Base-by-base conservation (phyloP, 2,888 invertebrate species). In the Drosophila hamatofila region DNA sequence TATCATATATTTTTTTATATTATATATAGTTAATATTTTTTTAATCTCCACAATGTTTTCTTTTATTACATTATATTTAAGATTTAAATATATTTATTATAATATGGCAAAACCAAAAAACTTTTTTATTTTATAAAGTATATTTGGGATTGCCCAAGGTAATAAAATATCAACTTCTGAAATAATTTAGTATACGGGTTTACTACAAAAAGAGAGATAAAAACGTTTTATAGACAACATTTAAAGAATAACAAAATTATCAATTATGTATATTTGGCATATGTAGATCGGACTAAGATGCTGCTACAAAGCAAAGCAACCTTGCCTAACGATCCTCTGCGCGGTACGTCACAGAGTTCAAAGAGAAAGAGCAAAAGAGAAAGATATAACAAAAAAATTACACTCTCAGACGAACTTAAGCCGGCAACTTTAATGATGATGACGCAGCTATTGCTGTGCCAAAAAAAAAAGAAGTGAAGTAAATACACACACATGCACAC, bases 371-470 rank as follows among this genome's bases (percentile, higher is more conserved):
- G 23, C 27, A 18, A 54, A n/a, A 23, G 18, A 35, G 25, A 30
- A 30, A 18, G 18, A 25, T 12, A 27, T 27, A 46, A 0, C 2
- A n/a, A 4, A 18, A 56, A 14, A 51, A 18, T 2, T 16, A 54
- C 14, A 39, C 39, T 56, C 55, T 63, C 54, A 69, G 75, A 73
- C 73, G 63, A 37, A 49, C 44, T 41, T 46, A 77, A 71, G 69
- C 78, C 78, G 81, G 79, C 62, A 75, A 78, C 76, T 83, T 83
- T 76, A 82, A 81, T 87, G 76, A 82, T 83, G 87, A 86, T 82
- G 87, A 78, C 76, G 82, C 84, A 68, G 76, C 73, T 62, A 81
- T 85, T 67, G 56, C 33, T 57, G 54, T 55, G 84, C 79, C 81
- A 83, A 82, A 83, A 82, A 76, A 51, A 49, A 44, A 48, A 30